Evolutionary conservation across 1,140 invertebrate species (phyloP).

Genomic region (Lamellibrachia luymesi): DNA sequence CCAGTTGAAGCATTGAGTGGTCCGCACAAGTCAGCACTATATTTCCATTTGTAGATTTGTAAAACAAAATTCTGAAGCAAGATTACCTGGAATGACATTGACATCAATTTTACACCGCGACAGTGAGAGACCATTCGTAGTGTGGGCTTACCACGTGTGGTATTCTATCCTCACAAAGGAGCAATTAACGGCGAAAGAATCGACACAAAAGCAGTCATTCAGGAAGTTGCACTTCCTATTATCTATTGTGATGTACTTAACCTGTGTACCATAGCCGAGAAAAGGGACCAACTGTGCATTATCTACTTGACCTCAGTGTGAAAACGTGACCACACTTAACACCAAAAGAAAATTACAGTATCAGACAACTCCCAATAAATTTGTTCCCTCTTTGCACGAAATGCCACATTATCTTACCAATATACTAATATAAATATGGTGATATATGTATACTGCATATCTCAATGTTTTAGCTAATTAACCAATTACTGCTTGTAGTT

Average conservation of each 20-base stretch:
- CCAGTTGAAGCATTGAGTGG: neutral
- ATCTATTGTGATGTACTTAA: neutral
- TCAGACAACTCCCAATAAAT: neutral
- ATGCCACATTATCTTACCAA: too few species aligned
- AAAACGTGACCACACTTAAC: neutral
- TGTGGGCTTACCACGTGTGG: neutral
- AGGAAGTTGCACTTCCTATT: neutral
- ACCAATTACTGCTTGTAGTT: too few species aligned
- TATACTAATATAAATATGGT: too few species aligned
- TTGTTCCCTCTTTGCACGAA: too few species aligned
- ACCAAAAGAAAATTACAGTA: neutral
- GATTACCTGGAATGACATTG: neutral
- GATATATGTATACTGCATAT: too few species aligned
- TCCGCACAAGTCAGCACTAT: neutral
- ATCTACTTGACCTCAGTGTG: neutral
- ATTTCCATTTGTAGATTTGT: neutral
- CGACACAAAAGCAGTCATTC: neutral
- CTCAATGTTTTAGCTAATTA: too few species aligned
- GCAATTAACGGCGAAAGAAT: neutral
- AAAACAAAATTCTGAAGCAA: neutral
- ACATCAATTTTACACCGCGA: neutral
- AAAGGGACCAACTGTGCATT: neutral
- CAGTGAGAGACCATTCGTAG: neutral
- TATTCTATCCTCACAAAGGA: neutral
- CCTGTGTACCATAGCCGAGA: neutral